Conservation (phyloP, 2,888 invertebrate genomes). For the Psylliodes chrysocephalus region DNA sequence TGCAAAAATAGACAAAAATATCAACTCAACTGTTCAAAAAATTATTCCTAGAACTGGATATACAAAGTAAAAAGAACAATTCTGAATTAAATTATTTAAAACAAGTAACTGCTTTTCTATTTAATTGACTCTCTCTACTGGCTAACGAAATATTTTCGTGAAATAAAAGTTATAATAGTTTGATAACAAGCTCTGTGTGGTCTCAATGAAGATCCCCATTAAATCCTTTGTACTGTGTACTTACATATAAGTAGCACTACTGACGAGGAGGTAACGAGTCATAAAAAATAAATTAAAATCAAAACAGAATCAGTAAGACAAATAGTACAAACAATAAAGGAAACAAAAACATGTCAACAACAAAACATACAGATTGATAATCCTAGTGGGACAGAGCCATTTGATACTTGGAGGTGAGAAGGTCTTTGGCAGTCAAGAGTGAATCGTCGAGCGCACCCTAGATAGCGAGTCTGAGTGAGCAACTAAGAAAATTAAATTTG, state of each 20-base stretch:
- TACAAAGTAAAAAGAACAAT: too few species aligned
- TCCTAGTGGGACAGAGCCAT: constrained; percentile 67
- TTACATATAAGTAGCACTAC: constrained; percentile 48
- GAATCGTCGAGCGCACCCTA: constrained; percentile 58
- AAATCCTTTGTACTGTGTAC: constrained; percentile 12
- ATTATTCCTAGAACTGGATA: too few species aligned
- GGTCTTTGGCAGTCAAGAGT: constrained; percentile 62
- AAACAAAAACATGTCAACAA: constrained; percentile 64
- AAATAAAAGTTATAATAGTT: too few species aligned
- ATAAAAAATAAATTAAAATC: constrained; percentile 41
- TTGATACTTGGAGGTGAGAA: constrained; percentile 70
- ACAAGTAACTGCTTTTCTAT: too few species aligned
- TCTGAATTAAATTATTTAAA: too few species aligned
- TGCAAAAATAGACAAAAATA: too few species aligned
- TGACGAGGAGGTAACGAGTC: constrained; percentile 66
- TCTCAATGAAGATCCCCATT: too few species aligned
- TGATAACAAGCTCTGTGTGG: too few species aligned
- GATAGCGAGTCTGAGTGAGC: constrained; percentile 54
- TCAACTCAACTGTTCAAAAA: too few species aligned
- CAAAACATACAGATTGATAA: constrained; percentile 66
- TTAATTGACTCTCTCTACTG: too few species aligned
- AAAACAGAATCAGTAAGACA: constrained; percentile 38
- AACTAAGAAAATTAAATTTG: constrained; percentile 51
- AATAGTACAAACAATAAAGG: constrained; percentile 59
- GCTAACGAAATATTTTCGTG: too few species aligned